phyloP scores from a whole-genome alignment of 1,140 invertebrate genomes.

The Bombus difficillimus region DNA sequence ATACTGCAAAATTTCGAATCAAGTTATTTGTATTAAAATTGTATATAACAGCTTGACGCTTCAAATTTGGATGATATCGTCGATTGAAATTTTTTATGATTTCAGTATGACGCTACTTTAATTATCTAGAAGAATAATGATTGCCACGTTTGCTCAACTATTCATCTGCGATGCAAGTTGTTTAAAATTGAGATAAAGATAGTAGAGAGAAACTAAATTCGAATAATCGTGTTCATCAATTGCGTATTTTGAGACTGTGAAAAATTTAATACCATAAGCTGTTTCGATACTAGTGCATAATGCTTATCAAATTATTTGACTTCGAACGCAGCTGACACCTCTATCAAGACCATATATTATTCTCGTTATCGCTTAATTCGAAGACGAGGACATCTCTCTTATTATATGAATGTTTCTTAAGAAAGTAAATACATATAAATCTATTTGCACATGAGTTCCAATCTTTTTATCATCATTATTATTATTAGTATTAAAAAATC shows the following conservation, averaged over 20 bases:
- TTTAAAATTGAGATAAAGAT: conserved; percentile 3
- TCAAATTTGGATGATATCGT: not conserved
- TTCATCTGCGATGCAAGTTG: not conserved
- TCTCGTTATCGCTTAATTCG: not conserved
- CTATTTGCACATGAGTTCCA: not conserved
- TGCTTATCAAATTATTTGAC: not conserved
- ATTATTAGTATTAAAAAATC: not conserved
- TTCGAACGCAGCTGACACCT: not conserved
- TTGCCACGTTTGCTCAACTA: conserved; percentile 5
- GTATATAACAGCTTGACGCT: too few relatives aligned
- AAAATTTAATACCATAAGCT: not conserved
- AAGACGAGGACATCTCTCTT: not conserved
- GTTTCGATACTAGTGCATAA: not conserved
- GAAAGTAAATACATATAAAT: not conserved
- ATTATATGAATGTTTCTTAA: not conserved
- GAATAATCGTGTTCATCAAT: not conserved
- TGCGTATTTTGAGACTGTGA: not conserved
- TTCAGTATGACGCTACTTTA: not conserved
- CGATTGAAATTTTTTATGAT: not conserved
- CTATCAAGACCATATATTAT: not conserved
- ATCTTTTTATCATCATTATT: not conserved
- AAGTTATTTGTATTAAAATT: not conserved
- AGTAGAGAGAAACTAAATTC: not conserved
- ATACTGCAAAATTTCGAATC: not conserved
- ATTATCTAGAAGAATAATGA: not conserved